phyloP scores from a whole-genome alignment of 2,888 invertebrate species.

The Zygogramma bicolorata region DNA sequence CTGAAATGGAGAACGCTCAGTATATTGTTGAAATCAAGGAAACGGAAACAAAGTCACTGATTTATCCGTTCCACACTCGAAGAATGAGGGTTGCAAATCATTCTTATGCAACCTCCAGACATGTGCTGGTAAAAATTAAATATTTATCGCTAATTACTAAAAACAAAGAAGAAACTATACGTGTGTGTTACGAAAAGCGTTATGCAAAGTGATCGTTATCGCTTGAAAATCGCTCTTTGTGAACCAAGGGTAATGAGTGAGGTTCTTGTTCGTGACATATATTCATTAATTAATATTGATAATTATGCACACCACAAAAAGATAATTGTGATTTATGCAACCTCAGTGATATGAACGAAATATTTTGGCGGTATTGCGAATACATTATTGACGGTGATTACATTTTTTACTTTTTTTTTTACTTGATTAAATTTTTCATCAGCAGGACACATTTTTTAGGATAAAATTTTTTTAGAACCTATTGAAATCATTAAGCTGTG shows the following conservation, averaged over 20 bases:
- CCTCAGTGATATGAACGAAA: neutral
- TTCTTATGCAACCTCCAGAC: slow-evolving; percentile 1
- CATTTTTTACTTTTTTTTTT: no score
- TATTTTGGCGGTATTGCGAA: neutral
- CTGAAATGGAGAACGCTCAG: neutral
- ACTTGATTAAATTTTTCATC: no score
- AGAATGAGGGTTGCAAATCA: slow-evolving; percentile 17
- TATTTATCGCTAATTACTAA: slow-evolving; percentile 22
- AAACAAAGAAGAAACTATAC: slow-evolving; percentile 19
- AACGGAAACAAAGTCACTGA: neutral
- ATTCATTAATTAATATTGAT: slow-evolving; percentile 27
- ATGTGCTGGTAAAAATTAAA: slow-evolving; percentile 15
- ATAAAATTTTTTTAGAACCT: no score
- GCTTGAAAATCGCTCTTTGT: slow-evolving; percentile 19
- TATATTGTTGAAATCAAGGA: neutral
- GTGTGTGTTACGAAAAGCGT: slow-evolving; percentile 22
- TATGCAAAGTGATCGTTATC: slow-evolving; percentile 8
- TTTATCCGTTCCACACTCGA: slow-evolving; percentile 3
- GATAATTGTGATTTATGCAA: no score
- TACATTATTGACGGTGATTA: no score
- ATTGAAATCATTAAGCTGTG: no score
- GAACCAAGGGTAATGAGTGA: slow-evolving; percentile 31
- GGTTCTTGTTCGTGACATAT: slow-evolving; percentile 36
- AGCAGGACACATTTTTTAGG: no score
- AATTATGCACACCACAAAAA: neutral